Conservation (phyloP, 2,797 vertebrate genomes). For the Falco columbarius region DNA sequence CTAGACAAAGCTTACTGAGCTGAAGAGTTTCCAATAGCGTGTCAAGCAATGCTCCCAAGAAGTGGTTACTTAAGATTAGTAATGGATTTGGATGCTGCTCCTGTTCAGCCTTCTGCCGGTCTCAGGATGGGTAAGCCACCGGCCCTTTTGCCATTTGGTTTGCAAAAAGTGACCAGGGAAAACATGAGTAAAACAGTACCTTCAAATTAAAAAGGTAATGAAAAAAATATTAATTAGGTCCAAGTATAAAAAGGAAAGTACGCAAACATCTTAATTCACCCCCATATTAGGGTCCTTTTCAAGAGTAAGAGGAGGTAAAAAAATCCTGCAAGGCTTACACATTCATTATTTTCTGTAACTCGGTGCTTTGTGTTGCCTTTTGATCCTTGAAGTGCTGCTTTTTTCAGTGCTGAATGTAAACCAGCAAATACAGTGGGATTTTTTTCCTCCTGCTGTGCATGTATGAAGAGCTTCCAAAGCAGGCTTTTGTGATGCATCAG, state of each 20-base stretch:
- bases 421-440: rapidly evolving
- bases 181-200: background rate
- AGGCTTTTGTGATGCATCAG: background rate
- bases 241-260: background rate
- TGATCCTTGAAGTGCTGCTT: background rate
- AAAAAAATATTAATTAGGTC: background rate
- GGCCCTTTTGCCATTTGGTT: background rate
- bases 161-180: background rate
- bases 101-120: background rate
- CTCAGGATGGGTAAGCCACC: background rate
- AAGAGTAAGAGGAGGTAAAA: background rate
- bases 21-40: background rate
- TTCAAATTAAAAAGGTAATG: background rate
- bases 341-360: background rate
- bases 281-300: background rate
- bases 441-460: background rate
- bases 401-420: background rate
- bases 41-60: background rate
- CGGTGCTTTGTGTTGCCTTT: background rate
- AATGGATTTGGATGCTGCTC: background rate
- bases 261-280: background rate
- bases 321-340: background rate
- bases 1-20: background rate
- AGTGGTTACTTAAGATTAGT: background rate
- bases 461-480: background rate